A percentile compares a stretch with the other conserved stretches of the same genome.
phyloP scores from a whole-genome alignment of 2,797 vertebrate species.

The Lophius americanus region DNA sequence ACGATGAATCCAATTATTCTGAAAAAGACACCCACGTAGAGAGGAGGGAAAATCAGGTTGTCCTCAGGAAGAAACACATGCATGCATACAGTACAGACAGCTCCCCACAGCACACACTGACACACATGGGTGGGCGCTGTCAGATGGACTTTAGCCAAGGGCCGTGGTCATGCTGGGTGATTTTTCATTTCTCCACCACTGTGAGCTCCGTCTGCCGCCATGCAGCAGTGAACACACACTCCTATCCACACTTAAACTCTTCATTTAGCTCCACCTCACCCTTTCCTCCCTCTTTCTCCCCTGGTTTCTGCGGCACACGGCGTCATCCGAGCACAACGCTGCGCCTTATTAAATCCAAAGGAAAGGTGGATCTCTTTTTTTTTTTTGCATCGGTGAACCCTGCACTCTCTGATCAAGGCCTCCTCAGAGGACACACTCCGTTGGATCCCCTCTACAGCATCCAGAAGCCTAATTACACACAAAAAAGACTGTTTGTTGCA shows the following conservation, averaged over 20 bases:
- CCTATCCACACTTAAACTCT: conserved; percentile 60
- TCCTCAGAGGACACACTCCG: conserved; percentile 10
- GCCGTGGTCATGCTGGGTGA: not conserved
- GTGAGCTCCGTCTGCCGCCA: conserved; percentile 43
- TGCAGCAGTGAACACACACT: conserved; percentile 52
- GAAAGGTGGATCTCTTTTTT: conserved; percentile 30
- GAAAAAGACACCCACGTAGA: conserved; percentile 27
- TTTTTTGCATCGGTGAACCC: conserved; percentile 39
- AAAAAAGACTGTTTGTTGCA: conserved; percentile 22
- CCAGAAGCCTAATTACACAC: conserved; percentile 46
- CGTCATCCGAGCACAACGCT: conserved; percentile 26
- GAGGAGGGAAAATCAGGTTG: conserved; percentile 25
- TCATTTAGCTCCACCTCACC: conserved; percentile 45
- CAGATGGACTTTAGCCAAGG: conserved; percentile 53
- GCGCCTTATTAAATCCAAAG: conserved; percentile 32
- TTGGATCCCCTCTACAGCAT: conserved; percentile 47
- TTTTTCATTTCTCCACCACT: conserved; percentile 27
- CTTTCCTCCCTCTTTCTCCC: not conserved
- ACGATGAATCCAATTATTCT: conserved; percentile 37
- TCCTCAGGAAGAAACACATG: conserved; percentile 10
- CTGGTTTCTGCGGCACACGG: conserved; percentile 20
- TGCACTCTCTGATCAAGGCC: conserved; percentile 18
- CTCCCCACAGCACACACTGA: conserved; percentile 15
- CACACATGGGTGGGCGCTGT: conserved; percentile 45
- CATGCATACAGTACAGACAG: conserved; percentile 22